phyloP scores from a whole-genome alignment of 2,113 vertebrate genomes.

The Tychaedon coryphoeus region DNA sequence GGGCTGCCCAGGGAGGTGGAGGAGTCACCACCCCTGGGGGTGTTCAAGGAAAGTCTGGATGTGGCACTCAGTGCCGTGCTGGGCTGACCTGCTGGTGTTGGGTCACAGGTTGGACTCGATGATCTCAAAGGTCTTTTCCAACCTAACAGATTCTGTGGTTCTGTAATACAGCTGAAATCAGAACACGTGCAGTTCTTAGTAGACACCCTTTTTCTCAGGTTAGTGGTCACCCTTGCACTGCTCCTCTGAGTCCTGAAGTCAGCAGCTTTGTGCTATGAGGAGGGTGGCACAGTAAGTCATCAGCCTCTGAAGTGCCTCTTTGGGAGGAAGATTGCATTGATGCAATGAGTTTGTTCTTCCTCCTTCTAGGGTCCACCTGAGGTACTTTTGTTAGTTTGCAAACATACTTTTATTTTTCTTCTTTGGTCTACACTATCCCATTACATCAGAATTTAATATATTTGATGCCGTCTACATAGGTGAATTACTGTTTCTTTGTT shows the following conservation, averaged over 20 bases:
- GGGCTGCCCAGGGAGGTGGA: not conserved
- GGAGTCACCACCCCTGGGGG: not conserved
- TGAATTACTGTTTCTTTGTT: not conserved
- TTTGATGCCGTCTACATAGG: not conserved
- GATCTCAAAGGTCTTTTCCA: not conserved
- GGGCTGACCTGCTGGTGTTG: not conserved
- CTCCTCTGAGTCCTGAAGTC: not conserved
- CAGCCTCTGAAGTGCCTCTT: not conserved
- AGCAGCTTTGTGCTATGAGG: not conserved
- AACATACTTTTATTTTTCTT: not conserved
- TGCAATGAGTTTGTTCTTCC: not conserved
- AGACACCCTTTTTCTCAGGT: not conserved
- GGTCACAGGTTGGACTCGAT: not conserved
- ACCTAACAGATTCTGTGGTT: rapidly evolving
- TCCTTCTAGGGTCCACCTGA: not conserved
- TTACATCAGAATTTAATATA: not conserved
- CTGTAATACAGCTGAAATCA: not conserved
- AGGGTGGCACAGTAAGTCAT: not conserved
- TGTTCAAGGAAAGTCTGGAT: not conserved
- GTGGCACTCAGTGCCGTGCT: not conserved
- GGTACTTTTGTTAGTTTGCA: not conserved
- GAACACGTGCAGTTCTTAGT: not conserved
- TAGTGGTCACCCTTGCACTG: not conserved
- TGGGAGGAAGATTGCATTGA: not conserved
- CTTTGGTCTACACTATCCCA: not conserved